These are phyloP conservation scores for Hydrozoanthus tunicans DNA, from an alignment of 64 coral and sea anemone genomes.

Conservation along the genomic window DNA sequence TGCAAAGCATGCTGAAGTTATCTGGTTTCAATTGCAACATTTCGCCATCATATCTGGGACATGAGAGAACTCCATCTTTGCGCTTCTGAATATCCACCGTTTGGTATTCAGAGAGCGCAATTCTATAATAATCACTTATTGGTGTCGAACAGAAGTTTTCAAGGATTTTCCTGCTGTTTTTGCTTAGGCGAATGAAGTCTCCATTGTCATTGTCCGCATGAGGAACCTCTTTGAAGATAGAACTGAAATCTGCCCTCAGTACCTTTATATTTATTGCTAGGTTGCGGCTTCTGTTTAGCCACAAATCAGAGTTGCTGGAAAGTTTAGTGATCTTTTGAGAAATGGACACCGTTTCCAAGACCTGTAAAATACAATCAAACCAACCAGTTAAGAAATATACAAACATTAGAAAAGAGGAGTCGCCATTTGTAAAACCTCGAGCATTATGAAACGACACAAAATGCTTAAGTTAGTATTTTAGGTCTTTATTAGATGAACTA, in stretches of 20 bases:
- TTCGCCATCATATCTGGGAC: conserved; percentile 7
- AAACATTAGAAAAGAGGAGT: too few relatives aligned
- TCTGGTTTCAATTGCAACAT: neutral
- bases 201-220: conserved; percentile 66
- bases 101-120: conserved; percentile 40
- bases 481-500: too few relatives aligned
- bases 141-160: conserved; percentile 63
- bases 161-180: conserved; percentile 4
- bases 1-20: conserved; percentile 42
- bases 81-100: conserved; percentile 41
- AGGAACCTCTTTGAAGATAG: conserved; percentile 61
- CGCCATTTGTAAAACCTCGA: too few relatives aligned
- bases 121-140: conserved; percentile 65
- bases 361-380: neutral
- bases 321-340: conserved; percentile 30
- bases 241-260: conserved; percentile 52
- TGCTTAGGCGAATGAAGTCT: conserved; percentile 1
- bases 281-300: conserved; percentile 74
- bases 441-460: too few relatives aligned
- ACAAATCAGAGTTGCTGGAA: conserved; percentile 38
- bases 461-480: too few relatives aligned
- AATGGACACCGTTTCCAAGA: neutral
- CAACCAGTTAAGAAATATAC: too few relatives aligned
- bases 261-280: conserved; percentile 54
- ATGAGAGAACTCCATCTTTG: neutral